A percentile compares a stretch with the other conserved stretches of the same genome.
Conservation (phyloP, 2,797 vertebrate species). For the Liasis olivaceus region DNA sequence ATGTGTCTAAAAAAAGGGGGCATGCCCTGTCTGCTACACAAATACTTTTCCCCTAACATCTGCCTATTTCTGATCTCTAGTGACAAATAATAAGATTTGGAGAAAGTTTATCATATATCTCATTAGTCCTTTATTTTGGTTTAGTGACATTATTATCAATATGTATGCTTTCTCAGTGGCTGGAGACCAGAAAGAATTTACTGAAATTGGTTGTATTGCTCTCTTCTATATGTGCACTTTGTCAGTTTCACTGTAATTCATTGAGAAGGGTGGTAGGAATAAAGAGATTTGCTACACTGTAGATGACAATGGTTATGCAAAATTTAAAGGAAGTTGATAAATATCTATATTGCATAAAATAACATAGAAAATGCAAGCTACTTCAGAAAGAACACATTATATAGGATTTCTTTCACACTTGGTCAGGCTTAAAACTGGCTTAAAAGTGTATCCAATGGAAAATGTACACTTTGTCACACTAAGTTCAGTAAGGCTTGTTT, state of each 20-base stretch:
- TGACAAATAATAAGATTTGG: neutral
- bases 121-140: neutral
- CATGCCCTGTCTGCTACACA: neutral
- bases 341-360: neutral
- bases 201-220: neutral
- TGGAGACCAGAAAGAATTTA: neutral
- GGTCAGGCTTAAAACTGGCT: neutral
- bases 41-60: neutral
- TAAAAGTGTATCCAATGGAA: neutral
- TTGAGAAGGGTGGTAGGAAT: neutral
- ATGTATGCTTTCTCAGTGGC: neutral
- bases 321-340: neutral
- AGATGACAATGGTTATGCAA: neutral
- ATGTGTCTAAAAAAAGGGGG: neutral
- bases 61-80: neutral
- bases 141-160: neutral
- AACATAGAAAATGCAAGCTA: neutral
- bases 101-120: neutral
- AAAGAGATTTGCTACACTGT: neutral
- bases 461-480: neutral
- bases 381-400: neutral
- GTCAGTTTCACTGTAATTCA: neutral
- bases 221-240: neutral
- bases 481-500: neutral
- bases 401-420: neutral